phyloP scores from a whole-genome alignment of 2,797 vertebrate species.

The Ceryle rudis region DNA sequence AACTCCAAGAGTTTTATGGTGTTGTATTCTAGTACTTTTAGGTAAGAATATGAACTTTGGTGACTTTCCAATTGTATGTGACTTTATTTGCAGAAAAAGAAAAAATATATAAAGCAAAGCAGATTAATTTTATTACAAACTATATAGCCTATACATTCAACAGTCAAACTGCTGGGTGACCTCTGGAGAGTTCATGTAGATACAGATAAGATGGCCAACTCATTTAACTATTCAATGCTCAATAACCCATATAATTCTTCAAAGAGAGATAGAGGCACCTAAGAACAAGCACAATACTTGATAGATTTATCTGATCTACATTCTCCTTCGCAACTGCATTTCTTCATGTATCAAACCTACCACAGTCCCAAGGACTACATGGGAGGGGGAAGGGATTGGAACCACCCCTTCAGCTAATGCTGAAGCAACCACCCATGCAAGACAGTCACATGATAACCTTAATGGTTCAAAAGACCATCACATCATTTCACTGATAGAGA shows the following conservation, averaged over 20 bases:
- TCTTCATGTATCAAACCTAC: neutral
- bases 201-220: neutral
- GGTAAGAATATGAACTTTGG: neutral
- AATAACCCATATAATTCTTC: neutral
- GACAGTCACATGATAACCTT: neutral
- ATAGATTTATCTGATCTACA: neutral
- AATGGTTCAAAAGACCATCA: neutral
- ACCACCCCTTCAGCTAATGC: neutral
- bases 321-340: neutral
- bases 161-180: neutral
- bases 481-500: neutral
- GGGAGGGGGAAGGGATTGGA: neutral
- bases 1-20: neutral
- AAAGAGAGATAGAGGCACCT: neutral
- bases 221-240: neutral
- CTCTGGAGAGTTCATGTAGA: neutral
- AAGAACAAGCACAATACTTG: neutral
- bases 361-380: neutral
- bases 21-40: neutral
- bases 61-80: neutral
- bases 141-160: rapidly evolving
- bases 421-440: neutral
- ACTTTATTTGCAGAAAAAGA: neutral
- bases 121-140: neutral
- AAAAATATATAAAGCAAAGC: neutral